Percentiles rank a stretch among this genome's conserved stretches.
Evolutionary conservation across 2,113 vertebrate species (phyloP).

Genomic region (Furnarius figulus): DNA sequence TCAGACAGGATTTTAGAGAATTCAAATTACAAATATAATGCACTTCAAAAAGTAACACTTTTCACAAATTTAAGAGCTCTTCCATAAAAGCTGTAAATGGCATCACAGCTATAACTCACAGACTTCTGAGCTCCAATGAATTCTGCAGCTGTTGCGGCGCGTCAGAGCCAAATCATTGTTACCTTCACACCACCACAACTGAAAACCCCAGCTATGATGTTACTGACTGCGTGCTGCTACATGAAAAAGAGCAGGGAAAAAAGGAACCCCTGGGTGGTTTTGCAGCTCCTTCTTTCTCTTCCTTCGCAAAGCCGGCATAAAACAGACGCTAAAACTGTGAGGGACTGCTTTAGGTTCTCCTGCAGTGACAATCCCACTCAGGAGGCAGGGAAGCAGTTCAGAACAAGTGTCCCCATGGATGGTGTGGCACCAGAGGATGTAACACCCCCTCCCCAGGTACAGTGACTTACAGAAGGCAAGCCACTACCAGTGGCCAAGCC

Average conservation of each 20-base stretch:
- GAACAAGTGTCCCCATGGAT: accelerated
- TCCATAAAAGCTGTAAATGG: conserved; percentile 51
- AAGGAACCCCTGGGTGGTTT: neutral
- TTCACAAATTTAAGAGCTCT: conserved; percentile 51
- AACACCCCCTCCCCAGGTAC: neutral
- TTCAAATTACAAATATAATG: conserved; percentile 50
- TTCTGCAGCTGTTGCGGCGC: neutral
- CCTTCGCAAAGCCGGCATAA: neutral
- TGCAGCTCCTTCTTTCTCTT: neutral
- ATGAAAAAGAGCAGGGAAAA: neutral
- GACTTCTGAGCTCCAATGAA: conserved; percentile 36
- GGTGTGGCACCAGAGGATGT: neutral
- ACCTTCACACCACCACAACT: conserved; percentile 59
- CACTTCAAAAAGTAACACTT: conserved; percentile 57
- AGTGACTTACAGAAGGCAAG: neutral
- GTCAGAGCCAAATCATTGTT: conserved; percentile 57
- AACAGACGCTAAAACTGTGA: neutral
- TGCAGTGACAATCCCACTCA: neutral
- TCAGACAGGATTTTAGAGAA: conserved; percentile 6
- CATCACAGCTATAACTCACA: conserved; percentile 31
- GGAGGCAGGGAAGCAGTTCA: neutral
- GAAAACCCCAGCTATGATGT: conserved; percentile 42
- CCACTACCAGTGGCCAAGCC: accelerated
- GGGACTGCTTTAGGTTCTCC: neutral
- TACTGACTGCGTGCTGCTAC: conserved; percentile 10